A percentile compares a stretch with the other conserved stretches of the same genome.
phyloP scores from a whole-genome alignment of 2,797 vertebrate genomes.

The Girardinus metallicus region DNA sequence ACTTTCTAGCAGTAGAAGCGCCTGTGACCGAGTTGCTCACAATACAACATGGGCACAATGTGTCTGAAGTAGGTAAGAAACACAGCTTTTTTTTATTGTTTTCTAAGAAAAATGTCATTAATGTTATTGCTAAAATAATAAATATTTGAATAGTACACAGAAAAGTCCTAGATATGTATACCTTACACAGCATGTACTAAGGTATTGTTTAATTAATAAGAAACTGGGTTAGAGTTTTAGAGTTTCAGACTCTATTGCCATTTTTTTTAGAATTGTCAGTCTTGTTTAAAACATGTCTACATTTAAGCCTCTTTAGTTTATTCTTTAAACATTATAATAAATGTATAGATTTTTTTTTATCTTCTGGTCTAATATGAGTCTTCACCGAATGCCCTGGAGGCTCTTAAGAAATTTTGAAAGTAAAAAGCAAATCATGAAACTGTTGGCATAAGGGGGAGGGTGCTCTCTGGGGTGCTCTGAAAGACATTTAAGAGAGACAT shows the following conservation, averaged over 20 bases:
- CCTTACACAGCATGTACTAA: background rate
- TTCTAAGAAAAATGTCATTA: background rate
- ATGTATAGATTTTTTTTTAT: background rate
- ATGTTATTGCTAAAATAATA: background rate
- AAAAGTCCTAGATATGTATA: background rate
- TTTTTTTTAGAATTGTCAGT: background rate
- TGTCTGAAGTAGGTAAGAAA: background rate
- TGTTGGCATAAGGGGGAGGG: constrained; percentile 9
- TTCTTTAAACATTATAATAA: background rate
- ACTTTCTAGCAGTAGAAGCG: background rate
- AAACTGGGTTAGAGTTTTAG: background rate
- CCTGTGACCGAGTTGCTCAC: background rate
- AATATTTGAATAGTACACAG: background rate
- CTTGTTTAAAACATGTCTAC: background rate
- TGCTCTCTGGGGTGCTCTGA: constrained; percentile 13
- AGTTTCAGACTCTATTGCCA: background rate
- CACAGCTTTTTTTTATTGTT: background rate
- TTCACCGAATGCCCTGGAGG: background rate
- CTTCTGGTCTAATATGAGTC: background rate
- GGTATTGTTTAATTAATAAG: background rate
- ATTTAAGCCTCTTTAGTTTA: background rate
- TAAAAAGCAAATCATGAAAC: constrained; percentile 30
- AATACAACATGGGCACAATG: background rate
- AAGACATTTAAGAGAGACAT: constrained; percentile 50
- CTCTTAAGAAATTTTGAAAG: constrained; percentile 6